These are phyloP conservation scores for Cynodonichthys magdalenae DNA, from an alignment of 2,797 vertebrate genomes.

Conservation along the genomic window DNA sequence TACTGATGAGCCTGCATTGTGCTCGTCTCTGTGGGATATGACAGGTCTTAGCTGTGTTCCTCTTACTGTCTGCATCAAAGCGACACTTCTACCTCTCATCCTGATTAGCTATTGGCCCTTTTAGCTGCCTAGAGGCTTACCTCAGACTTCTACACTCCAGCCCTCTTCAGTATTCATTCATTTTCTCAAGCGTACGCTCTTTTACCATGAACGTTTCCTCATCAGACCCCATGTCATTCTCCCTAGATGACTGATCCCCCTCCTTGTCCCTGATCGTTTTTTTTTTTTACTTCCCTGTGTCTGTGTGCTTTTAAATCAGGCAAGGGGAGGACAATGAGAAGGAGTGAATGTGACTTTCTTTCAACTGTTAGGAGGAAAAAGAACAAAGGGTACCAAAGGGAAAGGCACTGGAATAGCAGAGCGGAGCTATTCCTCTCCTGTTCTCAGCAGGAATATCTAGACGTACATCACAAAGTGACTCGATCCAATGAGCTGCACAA, in stretches of 20 bases:
- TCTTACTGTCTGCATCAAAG: conserved; percentile 53
- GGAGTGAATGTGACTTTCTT: conserved; percentile 58
- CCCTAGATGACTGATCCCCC: conserved; percentile 9
- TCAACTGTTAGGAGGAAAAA: conserved; percentile 39
- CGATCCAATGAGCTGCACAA: conserved; percentile 20
- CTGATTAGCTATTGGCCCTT: conserved; percentile 47
- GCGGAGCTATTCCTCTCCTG: conserved; percentile 70
- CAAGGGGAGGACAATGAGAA: conserved; percentile 34
- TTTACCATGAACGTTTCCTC: conserved; percentile 18
- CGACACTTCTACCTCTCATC: conserved; percentile 45
- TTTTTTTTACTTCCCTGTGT: background rate
- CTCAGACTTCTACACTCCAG: background rate
- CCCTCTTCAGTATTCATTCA: conserved; percentile 7
- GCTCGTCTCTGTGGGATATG: conserved; percentile 22
- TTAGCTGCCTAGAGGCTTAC: conserved; percentile 8
- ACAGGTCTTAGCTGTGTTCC: conserved; percentile 33
- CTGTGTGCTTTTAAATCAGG: conserved; percentile 24
- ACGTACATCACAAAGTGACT: conserved; percentile 3
- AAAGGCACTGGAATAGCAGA: conserved; percentile 69
- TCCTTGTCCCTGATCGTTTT: background rate
- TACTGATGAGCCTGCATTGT: conserved; percentile 29
- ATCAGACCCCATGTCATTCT: background rate
- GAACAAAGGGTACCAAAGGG: conserved; percentile 43
- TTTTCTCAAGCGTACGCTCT: conserved; percentile 3
- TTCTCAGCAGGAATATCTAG: conserved; percentile 42